These are phyloP conservation scores for Arenaria interpres DNA, from an alignment of 2,113 vertebrate genomes.

Conservation along the genomic window DNA sequence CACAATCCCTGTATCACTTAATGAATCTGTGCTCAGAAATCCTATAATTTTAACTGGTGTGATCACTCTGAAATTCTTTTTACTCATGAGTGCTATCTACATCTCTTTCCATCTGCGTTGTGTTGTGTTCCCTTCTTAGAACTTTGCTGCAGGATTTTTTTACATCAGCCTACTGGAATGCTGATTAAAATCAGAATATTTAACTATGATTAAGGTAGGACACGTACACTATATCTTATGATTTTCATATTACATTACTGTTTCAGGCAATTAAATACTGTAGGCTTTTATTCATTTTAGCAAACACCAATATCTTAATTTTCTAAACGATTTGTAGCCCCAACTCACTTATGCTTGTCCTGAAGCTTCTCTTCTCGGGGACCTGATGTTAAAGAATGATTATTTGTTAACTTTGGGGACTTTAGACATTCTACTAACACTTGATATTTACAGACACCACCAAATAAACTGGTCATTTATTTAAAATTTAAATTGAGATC, in stretches of 20 bases:
- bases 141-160: not conserved
- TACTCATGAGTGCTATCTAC: not conserved
- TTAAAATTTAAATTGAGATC: not conserved
- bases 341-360: not conserved
- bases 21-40: not conserved
- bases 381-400: not conserved
- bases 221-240: not conserved
- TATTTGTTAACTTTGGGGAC: not conserved
- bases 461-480: not conserved
- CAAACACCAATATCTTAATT: not conserved
- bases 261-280: not conserved
- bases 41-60: not conserved
- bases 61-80: not conserved
- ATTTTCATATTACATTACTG: not conserved
- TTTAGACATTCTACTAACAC: not conserved
- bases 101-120: not conserved
- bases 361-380: not conserved
- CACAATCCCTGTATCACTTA: not conserved
- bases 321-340: not conserved
- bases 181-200: not conserved
- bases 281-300: not conserved
- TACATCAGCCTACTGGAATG: not conserved
- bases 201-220: not conserved
- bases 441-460: not conserved
- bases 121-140: not conserved